Evolutionary conservation across 2,888 invertebrate species (phyloP).

Genomic region (Drosophila rellima): DNA sequence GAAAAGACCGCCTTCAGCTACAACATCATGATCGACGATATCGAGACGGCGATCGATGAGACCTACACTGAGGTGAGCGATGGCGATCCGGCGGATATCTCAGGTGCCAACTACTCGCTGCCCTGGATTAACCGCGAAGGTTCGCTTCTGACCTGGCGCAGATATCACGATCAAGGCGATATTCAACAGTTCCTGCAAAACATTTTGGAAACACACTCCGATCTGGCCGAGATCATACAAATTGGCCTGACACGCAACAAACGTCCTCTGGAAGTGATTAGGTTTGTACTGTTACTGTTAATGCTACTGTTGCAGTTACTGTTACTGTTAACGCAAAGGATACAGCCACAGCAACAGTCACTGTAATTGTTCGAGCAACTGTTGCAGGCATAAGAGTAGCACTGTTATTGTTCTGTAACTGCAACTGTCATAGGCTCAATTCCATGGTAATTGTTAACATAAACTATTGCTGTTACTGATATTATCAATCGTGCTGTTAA

Average conservation of each 20-base stretch:
- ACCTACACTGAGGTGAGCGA: constrained; percentile 89
- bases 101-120: constrained; percentile 53
- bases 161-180: constrained; percentile 90
- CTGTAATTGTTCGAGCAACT: background rate
- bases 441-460: no score
- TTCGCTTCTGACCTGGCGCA: constrained; percentile 89
- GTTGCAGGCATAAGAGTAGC: no score
- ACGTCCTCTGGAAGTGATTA: constrained; percentile 89
- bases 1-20: constrained; percentile 88
- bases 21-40: constrained; percentile 91
- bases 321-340: background rate
- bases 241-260: constrained; percentile 92
- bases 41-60: constrained; percentile 91
- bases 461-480: no score
- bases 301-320: background rate
- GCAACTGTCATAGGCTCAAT: no score
- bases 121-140: constrained; percentile 83
- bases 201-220: constrained; percentile 89
- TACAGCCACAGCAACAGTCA: background rate
- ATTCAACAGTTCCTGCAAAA: constrained; percentile 91
- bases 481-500: no score
- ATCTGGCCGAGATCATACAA: constrained; percentile 89
- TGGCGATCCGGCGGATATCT: constrained; percentile 82
- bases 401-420: background rate
- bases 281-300: constrained; percentile 54